Evolutionary conservation across 2,888 invertebrate species (phyloP).

Genomic region (Prenolepis imparis): DNA sequence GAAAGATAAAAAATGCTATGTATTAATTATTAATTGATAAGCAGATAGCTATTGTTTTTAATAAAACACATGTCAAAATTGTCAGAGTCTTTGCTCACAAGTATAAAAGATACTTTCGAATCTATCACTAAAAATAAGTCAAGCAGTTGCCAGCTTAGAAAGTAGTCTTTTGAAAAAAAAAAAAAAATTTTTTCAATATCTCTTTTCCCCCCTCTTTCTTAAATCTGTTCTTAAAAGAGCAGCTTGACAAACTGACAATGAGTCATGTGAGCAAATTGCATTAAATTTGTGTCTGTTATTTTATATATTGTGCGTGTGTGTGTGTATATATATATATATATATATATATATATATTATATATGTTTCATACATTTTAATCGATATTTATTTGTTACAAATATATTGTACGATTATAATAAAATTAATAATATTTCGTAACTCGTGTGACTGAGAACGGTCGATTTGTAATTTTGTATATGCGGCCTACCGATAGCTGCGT

Average conservation of each 20-base stretch:
- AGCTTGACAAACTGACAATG: no score
- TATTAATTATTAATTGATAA: conserved; percentile 55
- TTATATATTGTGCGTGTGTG: no score
- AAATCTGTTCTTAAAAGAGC: no score
- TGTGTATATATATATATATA: no score
- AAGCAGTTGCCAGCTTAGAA: background rate
- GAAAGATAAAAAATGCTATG: conserved; percentile 5
- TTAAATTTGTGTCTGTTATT: no score
- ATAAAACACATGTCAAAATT: conserved; percentile 47
- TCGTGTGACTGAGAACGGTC: no score
- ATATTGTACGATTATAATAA: background rate
- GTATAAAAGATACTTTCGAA: background rate
- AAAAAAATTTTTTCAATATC: background rate
- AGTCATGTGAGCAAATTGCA: no score
- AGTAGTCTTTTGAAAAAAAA: background rate
- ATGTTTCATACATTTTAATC: background rate
- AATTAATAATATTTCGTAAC: background rate
- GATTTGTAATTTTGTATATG: no score
- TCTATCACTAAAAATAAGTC: background rate
- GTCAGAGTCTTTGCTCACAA: background rate
- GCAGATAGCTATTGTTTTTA: conserved; percentile 91
- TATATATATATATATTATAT: no score
- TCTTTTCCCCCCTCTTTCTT: background rate
- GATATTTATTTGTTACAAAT: background rate
- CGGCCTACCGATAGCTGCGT: no score